Conservation (phyloP, 2,797 vertebrate genomes). For the Podarcis lilfordi region DNA sequence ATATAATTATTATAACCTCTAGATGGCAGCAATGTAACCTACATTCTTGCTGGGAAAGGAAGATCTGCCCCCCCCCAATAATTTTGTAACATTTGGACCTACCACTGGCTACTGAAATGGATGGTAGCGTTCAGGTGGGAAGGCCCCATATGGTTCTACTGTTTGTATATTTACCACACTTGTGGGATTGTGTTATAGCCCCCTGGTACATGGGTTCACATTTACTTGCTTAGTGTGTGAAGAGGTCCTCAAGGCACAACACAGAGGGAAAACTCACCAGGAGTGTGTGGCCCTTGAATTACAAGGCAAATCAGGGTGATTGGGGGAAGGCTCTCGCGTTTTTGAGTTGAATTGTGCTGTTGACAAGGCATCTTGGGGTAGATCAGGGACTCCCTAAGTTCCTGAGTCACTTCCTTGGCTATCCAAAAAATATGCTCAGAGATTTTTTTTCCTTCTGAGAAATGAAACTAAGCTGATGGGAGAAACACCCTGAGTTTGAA, state of each 20-base stretch:
- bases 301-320: no score
- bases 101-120: neutral
- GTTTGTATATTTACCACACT: neutral
- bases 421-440: no score
- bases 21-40: slow-evolving; percentile 46
- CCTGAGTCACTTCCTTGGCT: no score
- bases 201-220: no score
- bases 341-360: no score
- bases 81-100: neutral
- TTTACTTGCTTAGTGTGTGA: neutral
- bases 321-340: no score
- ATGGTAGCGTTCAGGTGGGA: neutral
- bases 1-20: neutral
- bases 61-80: neutral
- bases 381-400: no score
- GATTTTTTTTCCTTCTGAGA: no score
- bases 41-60: neutral
- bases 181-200: neutral
- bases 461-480: no score
- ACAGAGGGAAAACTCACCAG: neutral
- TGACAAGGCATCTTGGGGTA: no score
- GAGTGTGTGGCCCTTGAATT: no score
- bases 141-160: neutral
- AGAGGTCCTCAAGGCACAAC: neutral
- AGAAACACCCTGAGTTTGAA: no score